Evolutionary conservation across 2,113 vertebrate species (phyloP).

Genomic region (Shinisaurus crocodilurus): DNA sequence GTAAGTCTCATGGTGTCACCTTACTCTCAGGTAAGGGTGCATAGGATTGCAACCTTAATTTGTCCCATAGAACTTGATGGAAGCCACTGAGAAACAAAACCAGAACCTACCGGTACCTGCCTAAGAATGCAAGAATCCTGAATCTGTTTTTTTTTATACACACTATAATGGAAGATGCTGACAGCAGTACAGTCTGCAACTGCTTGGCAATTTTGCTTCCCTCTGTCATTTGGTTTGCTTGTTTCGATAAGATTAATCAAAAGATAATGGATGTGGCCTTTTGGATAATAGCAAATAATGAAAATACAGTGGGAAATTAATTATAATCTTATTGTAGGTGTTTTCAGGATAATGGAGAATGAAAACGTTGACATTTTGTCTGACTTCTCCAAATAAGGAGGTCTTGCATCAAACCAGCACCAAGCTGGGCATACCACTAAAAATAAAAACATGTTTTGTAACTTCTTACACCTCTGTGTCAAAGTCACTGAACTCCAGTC

Average conservation of each 20-base stretch:
- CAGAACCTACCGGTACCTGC: neutral
- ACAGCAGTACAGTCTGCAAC: neutral
- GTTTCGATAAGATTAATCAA: constrained; percentile 39
- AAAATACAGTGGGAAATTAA: constrained; percentile 39
- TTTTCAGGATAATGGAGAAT: neutral
- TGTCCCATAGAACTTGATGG: neutral
- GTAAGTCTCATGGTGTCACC: neutral
- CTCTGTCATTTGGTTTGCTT: neutral
- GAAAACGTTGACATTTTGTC: constrained; percentile 14
- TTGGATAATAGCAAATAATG: constrained; percentile 21
- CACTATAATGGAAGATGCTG: neutral
- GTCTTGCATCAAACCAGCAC: neutral
- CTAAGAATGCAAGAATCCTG: too few relatives aligned
- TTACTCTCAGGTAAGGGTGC: neutral
- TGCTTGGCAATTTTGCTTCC: neutral
- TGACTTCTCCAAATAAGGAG: neutral
- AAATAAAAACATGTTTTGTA: constrained; percentile 49
- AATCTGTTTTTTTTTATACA: neutral
- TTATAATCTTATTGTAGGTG: constrained; percentile 2
- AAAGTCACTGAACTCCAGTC: constrained; percentile 40
- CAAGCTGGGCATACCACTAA: constrained; percentile 28
- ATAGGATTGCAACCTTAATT: neutral
- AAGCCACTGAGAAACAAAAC: neutral
- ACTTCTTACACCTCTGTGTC: constrained; percentile 38
- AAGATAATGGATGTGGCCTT: constrained; percentile 39